Percentiles rank a stretch among this genome's conserved stretches.
These are phyloP conservation scores for Hedychridium roseum DNA, from an alignment of 2,888 invertebrate genomes.

Conservation along the genomic window DNA sequence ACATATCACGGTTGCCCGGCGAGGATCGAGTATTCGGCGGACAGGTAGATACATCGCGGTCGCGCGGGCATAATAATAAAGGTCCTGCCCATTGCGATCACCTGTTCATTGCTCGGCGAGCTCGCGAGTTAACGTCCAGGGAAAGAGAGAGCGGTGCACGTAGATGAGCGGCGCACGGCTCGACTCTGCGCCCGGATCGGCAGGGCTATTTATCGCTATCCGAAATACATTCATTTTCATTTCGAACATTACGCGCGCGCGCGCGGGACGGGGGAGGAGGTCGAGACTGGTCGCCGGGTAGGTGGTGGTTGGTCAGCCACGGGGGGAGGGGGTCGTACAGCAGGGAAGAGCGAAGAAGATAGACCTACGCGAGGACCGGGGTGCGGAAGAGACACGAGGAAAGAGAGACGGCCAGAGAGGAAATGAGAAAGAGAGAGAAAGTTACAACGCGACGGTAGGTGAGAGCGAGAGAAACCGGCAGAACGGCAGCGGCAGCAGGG, in stretches of 20 bases:
- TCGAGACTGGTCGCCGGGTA: conserved; percentile 19
- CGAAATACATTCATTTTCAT: conserved; percentile 65
- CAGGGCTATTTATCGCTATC: conserved; percentile 63
- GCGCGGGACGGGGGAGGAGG: conserved; percentile 14
- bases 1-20: too few relatives aligned
- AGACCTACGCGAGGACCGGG: too few relatives aligned
- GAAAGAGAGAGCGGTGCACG: too few relatives aligned
- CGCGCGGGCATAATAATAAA: conserved; percentile 46
- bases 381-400: conserved; percentile 16
- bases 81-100: conserved; percentile 50
- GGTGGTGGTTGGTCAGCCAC: neutral
- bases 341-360: conserved; percentile 19
- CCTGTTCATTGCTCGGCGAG: conserved; percentile 50
- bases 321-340: conserved; percentile 9
- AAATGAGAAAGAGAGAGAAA: conserved; percentile 28
- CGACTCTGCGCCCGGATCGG: conserved; percentile 54
- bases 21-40: too few relatives aligned
- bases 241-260: conserved; percentile 59
- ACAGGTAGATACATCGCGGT: conserved; percentile 10
- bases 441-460: too few relatives aligned
- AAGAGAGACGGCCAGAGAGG: conserved; percentile 20
- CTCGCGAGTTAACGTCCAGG: too few relatives aligned
- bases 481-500: conserved; percentile 48
- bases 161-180: conserved; percentile 40
- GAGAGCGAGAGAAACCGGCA: too few relatives aligned